Conservation (phyloP, 2,113 vertebrate genomes). For the Alosa alosa region DNA sequence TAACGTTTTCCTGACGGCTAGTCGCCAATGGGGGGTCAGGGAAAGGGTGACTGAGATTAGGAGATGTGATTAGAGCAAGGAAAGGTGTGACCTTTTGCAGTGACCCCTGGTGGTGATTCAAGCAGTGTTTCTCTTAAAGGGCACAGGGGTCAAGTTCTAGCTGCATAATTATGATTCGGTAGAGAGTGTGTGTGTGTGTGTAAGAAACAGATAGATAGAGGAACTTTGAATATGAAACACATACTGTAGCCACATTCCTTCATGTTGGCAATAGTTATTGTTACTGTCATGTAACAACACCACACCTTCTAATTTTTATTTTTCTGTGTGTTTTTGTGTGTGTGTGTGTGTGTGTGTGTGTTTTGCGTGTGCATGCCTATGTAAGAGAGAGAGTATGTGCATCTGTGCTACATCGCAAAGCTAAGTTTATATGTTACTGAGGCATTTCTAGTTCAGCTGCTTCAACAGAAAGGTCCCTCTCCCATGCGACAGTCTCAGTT, state of each 20-base stretch:
- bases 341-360: no score
- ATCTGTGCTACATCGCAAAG: not conserved
- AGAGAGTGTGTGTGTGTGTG: not conserved
- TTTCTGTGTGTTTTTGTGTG: no score
- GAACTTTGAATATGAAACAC: not conserved
- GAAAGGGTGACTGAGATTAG: conserved; percentile 39
- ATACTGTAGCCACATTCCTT: not conserved
- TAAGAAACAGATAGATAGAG: not conserved
- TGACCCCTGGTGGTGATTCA: conserved; percentile 40
- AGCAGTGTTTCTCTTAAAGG: conserved; percentile 36
- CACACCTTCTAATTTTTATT: no score
- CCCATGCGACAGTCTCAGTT: not conserved
- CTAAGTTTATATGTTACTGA: not conserved
- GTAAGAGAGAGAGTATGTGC: not conserved
- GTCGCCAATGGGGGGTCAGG: conserved; percentile 33
- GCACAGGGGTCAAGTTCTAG: not conserved
- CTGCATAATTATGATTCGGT: not conserved
- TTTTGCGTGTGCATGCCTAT: no score
- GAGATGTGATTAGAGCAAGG: conserved; percentile 30
- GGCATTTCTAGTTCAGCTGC: not conserved
- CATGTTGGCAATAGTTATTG: no score
- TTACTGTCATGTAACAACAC: no score
- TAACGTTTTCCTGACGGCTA: conserved; percentile 43
- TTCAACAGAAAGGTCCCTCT: not conserved
- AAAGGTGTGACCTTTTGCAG: conserved; percentile 29